Percentiles rank a stretch among this genome's conserved stretches.
Evolutionary conservation across 2,113 vertebrate species (phyloP).

Genomic region (Caranx melampygus): DNA sequence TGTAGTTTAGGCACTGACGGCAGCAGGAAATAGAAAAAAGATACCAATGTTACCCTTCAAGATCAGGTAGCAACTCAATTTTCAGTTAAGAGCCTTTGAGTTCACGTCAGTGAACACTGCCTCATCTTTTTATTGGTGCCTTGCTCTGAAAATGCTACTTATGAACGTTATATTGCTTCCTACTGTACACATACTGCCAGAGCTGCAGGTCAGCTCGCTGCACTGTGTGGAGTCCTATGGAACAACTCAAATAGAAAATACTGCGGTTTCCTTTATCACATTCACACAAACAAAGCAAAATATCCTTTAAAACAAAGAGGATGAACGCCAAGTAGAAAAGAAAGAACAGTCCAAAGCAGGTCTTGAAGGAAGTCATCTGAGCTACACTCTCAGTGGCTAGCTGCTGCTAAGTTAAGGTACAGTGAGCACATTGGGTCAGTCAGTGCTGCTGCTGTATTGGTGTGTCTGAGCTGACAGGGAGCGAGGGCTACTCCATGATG

Average conservation of each 20-base stretch:
- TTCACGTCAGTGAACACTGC: background rate
- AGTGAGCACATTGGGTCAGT: slow-evolving; percentile 56
- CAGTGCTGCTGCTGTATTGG: slow-evolving; percentile 81
- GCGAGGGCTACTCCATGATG: slow-evolving; percentile 93
- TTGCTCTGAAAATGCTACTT: slow-evolving; percentile 32
- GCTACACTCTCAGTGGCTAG: slow-evolving; percentile 60
- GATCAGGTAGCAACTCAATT: slow-evolving; percentile 22
- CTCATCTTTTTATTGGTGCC: background rate
- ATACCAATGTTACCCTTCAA: background rate
- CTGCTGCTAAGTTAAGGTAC: slow-evolving; percentile 59
- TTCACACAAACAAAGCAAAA: slow-evolving; percentile 12
- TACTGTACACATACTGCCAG: slow-evolving; percentile 13
- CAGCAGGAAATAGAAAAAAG: slow-evolving; percentile 20
- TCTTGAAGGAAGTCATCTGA: slow-evolving; percentile 42
- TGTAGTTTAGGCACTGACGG: slow-evolving; percentile 25
- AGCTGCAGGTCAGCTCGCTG: background rate
- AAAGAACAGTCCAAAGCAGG: slow-evolving; percentile 28
- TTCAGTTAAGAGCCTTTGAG: slow-evolving; percentile 20
- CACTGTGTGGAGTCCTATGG: background rate
- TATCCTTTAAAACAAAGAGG: slow-evolving; percentile 4
- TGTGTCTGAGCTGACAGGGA: slow-evolving; percentile 15
- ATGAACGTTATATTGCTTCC: slow-evolving; percentile 35
- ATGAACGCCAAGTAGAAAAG: slow-evolving; percentile 15
- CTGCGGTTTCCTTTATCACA: slow-evolving; percentile 6
- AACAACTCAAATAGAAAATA: slow-evolving; percentile 6